Evolutionary conservation across 2,113 vertebrate species (phyloP).

Genomic region (Platichthys stellatus): DNA sequence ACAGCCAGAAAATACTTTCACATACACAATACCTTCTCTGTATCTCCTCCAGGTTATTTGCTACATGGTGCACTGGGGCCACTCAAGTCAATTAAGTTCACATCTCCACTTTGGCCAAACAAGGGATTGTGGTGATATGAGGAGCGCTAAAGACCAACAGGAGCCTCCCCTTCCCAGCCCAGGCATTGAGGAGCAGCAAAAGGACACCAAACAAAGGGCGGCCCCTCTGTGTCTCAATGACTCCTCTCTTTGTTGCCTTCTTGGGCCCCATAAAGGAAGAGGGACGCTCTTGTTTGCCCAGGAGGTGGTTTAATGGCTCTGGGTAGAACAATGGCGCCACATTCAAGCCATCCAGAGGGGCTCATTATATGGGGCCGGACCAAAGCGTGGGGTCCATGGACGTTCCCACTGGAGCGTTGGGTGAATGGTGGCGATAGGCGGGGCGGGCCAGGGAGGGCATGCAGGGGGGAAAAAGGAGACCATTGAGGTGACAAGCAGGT

Average conservation of each 20-base stretch:
- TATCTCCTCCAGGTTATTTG: slow-evolving; percentile 74
- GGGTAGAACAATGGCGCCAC: slow-evolving; percentile 91
- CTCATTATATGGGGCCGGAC: slow-evolving; percentile 92
- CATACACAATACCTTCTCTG: slow-evolving; percentile 74
- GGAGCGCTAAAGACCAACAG: slow-evolving; percentile 92
- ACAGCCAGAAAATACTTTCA: slow-evolving; percentile 60
- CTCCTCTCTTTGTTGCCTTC: slow-evolving; percentile 90
- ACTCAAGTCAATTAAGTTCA: slow-evolving; percentile 99
- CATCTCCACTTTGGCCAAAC: slow-evolving; percentile 96
- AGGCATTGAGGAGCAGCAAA: slow-evolving; percentile 92
- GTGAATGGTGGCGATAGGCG: slow-evolving; percentile 90
- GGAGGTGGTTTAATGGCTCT: slow-evolving; percentile 96
- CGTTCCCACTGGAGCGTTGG: slow-evolving; percentile 90
- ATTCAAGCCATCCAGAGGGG: slow-evolving; percentile 88
- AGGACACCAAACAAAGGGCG: slow-evolving; percentile 92
- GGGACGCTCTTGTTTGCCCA: slow-evolving; percentile 95
- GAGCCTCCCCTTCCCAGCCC: slow-evolving; percentile 91
- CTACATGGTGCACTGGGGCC: slow-evolving; percentile 78
- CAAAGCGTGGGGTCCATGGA: slow-evolving; percentile 87
- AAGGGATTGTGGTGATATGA: slow-evolving; percentile 87
- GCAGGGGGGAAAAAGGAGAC: slow-evolving; percentile 84
- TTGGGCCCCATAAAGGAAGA: slow-evolving; percentile 92
- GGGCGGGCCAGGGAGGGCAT: slow-evolving; percentile 74
- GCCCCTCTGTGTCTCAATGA: slow-evolving; percentile 91
- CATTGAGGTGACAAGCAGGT: slow-evolving; percentile 94